A percentile compares a stretch with the other conserved stretches of the same genome.
Conservation (phyloP, 1,140 invertebrate genomes). For the Protaetia brevitarsis region DNA sequence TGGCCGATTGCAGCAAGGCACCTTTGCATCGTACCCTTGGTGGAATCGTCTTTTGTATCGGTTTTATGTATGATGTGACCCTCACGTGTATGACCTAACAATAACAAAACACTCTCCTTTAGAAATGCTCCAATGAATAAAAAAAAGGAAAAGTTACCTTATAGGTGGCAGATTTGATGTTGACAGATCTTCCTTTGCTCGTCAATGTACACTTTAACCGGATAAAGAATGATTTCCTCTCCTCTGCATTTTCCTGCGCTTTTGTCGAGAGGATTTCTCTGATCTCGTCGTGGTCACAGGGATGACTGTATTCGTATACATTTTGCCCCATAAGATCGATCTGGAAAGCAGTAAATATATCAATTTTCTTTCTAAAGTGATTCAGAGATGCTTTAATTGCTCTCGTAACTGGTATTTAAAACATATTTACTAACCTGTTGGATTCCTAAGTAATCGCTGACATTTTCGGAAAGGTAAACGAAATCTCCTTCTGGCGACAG, state of each 20-base stretch:
- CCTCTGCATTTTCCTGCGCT: constrained; percentile 48
- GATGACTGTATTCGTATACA: constrained; percentile 89
- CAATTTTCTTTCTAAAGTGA: too few relatives aligned
- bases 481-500: constrained; percentile 86
- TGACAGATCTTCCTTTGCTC: constrained; percentile 84
- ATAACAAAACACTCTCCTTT: neutral
- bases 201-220: constrained; percentile 90
- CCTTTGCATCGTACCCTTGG: constrained; percentile 44
- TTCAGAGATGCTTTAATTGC: too few relatives aligned
- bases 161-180: constrained; percentile 88
- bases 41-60: constrained; percentile 46
- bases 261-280: constrained; percentile 70
- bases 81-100: constrained; percentile 83
- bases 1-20: constrained; percentile 78
- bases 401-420: neutral
- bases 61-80: constrained; percentile 67
- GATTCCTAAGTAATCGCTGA: constrained; percentile 83
- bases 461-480: constrained; percentile 87
- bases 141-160: constrained; percentile 63
- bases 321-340: constrained; percentile 92
- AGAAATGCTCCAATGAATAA: neutral
- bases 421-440: constrained; percentile 67
- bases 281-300: constrained; percentile 92
- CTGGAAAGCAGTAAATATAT: constrained; percentile 55
- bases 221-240: constrained; percentile 63